Evolutionary conservation across 2,888 invertebrate genomes (phyloP), one percentile per base, ranked within the genome.

Genomic region (Bunonema sp.): DNA sequence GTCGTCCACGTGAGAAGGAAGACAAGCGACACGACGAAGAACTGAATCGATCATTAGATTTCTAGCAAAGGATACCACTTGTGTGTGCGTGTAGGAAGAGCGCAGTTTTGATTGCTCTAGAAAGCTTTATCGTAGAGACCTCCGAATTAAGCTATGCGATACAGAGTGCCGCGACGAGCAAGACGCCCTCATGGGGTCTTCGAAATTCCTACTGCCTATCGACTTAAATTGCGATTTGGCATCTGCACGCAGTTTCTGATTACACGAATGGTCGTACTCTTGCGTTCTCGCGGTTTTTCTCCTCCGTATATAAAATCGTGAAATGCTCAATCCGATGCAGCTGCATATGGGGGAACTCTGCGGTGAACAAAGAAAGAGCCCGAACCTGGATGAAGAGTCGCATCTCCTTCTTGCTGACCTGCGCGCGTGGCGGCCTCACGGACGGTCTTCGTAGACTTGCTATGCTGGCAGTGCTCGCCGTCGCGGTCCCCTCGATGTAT

Each of bases 1-100:
- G 61, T 61, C 4, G 59, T 50, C 59, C 61, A 64, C 1, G 64
- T 64, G 12, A 57, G 31, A 10, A 61, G 44, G 31, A 64, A 64
- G 3, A 64, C 59, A 20, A 62, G 41, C 7, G 62, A 63, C 5
- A 64, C 64, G 16, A 61, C 50, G 40, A 64, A 63, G 39, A 64
- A 64, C 59, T 64, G 46, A 33, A 56, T n/a, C n/a, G n/a, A n/a
- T n/a, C n/a, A n/a, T n/a, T n/a, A n/a, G n/a, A n/a, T n/a, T n/a
- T n/a, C n/a, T n/a, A n/a, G n/a, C n/a, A n/a, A n/a, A n/a, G n/a
- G n/a, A n/a, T n/a, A n/a, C n/a, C n/a, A n/a, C n/a, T n/a, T n/a
- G n/a, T n/a, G n/a, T n/a, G n/a, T n/a, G n/a, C n/a, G n/a, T n/a
- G n/a, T n/a, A n/a, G n/a, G n/a, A n/a, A n/a, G n/a, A n/a, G n/a